Evolutionary conservation across 2,888 invertebrate species (phyloP).

Genomic region (Drosophila rellima): DNA sequence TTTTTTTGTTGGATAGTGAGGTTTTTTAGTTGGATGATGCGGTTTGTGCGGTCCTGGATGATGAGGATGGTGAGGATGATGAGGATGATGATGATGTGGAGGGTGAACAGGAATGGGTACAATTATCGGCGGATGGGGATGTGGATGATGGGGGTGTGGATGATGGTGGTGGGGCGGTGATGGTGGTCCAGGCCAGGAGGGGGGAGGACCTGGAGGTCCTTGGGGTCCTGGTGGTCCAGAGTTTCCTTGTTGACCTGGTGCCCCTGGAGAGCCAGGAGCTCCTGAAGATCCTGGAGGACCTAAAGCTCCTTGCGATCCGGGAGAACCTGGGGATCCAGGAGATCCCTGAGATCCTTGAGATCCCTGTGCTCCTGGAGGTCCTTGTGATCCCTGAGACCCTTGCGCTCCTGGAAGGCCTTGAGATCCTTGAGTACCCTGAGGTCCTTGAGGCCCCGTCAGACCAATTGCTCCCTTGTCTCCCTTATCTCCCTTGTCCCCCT

Average conservation of each 20-base stretch:
- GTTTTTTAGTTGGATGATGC: constrained; percentile 12
- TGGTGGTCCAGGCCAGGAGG: constrained; percentile 8
- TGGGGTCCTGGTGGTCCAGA: constrained; percentile 27
- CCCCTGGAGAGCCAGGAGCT: constrained; percentile 32
- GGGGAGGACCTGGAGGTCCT: constrained; percentile 23
- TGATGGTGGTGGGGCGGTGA: constrained; percentile 12
- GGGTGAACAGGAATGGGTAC: constrained; percentile 14
- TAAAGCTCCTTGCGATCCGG: constrained; percentile 33
- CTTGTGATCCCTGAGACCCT: constrained; percentile 36
- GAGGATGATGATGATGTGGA: constrained; percentile 10
- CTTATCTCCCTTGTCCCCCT: constrained; percentile 19
- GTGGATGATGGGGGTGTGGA: constrained; percentile 15
- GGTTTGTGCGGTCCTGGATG: constrained; percentile 2
- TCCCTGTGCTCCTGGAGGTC: constrained; percentile 47
- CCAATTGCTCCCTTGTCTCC: constrained; percentile 30
- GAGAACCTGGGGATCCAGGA: constrained; percentile 30
- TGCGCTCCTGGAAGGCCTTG: constrained; percentile 36
- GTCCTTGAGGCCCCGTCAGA: constrained; percentile 23
- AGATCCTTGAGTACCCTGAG: constrained; percentile 41
- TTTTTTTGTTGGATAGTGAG: constrained; percentile 8
- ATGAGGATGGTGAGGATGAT: constrained; percentile 2
- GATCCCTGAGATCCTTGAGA: constrained; percentile 39
- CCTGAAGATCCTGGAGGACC: constrained; percentile 39
- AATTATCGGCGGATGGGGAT: constrained; percentile 19
- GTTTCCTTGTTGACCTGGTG: constrained; percentile 32